phyloP scores from a whole-genome alignment of 2,113 vertebrate species.

The Laticauda colubrina region DNA sequence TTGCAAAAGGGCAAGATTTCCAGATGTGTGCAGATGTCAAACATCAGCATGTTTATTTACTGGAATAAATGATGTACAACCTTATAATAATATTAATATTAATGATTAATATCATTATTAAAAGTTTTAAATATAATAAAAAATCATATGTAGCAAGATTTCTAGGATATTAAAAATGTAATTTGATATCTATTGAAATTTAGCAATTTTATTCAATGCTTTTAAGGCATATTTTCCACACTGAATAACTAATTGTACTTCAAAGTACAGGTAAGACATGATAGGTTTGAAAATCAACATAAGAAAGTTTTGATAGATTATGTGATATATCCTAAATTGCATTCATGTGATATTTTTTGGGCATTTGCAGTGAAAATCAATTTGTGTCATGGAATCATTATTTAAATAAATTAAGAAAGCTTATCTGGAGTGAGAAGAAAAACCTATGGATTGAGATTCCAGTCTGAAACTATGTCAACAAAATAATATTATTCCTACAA shows the following conservation, averaged over 20 bases:
- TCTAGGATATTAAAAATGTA: background rate
- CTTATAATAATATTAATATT: background rate
- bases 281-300: background rate
- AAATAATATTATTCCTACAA: background rate
- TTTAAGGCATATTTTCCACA: background rate
- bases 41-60: background rate
- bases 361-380: background rate
- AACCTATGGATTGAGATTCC: background rate
- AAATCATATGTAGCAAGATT: background rate
- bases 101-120: background rate
- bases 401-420: background rate
- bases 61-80: background rate
- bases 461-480: background rate
- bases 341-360: background rate
- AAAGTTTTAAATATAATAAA: background rate
- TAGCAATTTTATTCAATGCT: background rate
- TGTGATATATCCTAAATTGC: background rate
- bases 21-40: background rate
- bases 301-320: background rate
- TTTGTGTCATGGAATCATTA: background rate
- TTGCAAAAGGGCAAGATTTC: background rate
- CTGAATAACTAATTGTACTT: background rate
- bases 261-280: background rate
- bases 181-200: background rate
- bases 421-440: background rate